Evolutionary conservation across 2,888 invertebrate species (phyloP).

Genomic region (Drosophila diplacantha): DNA sequence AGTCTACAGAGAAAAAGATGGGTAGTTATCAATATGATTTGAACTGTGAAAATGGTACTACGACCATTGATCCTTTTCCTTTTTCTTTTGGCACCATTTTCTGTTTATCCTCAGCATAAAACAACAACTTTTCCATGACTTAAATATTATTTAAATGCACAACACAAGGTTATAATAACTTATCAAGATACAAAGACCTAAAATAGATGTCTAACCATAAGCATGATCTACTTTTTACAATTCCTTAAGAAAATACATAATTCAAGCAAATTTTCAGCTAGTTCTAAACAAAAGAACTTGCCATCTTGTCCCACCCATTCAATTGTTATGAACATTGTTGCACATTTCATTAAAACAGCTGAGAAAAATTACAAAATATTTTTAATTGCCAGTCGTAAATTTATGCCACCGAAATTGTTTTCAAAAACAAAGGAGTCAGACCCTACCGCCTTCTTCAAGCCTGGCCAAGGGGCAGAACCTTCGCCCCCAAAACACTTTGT

Average conservation of each 20-base stretch:
- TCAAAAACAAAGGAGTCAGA: constrained; percentile 49
- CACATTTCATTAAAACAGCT: constrained; percentile 32
- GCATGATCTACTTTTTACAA: background rate
- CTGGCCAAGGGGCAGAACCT: background rate
- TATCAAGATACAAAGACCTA: background rate
- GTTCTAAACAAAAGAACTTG: background rate
- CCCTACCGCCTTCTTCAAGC: background rate
- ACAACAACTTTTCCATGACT: too few relatives aligned
- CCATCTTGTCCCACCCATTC: background rate
- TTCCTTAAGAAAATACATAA: background rate
- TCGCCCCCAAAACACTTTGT: constrained; percentile 32
- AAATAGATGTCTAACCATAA: background rate
- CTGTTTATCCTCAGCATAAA: too few relatives aligned
- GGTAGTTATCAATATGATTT: background rate
- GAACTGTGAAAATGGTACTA: background rate
- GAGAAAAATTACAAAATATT: constrained; percentile 42
- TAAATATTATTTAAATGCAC: background rate
- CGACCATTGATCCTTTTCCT: background rate
- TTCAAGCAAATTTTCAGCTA: background rate
- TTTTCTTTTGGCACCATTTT: too few relatives aligned
- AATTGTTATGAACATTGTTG: constrained; percentile 12
- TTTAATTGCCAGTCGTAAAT: constrained; percentile 59
- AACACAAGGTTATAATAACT: background rate
- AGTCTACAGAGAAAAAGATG: too few relatives aligned
- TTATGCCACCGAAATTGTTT: constrained; percentile 61